Evolutionary conservation across 2,888 invertebrate species (phyloP), one percentile per base, ranked within the genome.

Genomic region (Congeria kusceri): DNA sequence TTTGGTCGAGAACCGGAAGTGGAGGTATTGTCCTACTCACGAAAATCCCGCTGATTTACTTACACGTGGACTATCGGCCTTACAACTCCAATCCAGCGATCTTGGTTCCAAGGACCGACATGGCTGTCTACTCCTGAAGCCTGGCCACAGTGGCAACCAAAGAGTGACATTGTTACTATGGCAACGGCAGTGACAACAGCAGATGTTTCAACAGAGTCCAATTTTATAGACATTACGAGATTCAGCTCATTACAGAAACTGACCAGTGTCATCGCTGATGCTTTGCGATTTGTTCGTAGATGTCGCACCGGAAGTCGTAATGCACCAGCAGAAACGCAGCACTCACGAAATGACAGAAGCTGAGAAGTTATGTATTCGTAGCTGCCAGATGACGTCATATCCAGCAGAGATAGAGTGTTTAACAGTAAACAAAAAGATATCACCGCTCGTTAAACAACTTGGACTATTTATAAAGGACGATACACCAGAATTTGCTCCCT

Each of bases 51-150:
- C 53, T 9, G 53, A 53, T 25, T n/a, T 53, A 53, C n/a, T 53
- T 15, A 53, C 53, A 53, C 53, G 53, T 15, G 53, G 53, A 9
- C 11, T 53, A 53, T 53, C 7, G 18, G 53, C 53, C 7, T 57
- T 27, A 39, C 56, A 57, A 32, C 67, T 57, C 58, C 11, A 46
- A 44, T 47, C 62, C 18, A 74, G 47, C 56, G n/a, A 18, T 15
- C 64, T 70, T 74, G 74, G 74, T 28, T 53, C 18, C 53, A 68
- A 28, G 67, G 68, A 20, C 68, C 74, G n/a, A 18, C 15, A 11
- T 74, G 63, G 74, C 39, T 74, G 25, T 15, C 25, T 28, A 25
- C 20, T n/a, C 20, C 20, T 9, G 53, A 53, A 11, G 3, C 20
- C 9, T 53, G 53, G 53, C 18, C 53, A 20, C 1, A 3, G 11